Evolutionary conservation across 2,113 vertebrate species (phyloP), one percentile per base, ranked within the genome.

Genomic region (Argyrosomus japonicus): DNA sequence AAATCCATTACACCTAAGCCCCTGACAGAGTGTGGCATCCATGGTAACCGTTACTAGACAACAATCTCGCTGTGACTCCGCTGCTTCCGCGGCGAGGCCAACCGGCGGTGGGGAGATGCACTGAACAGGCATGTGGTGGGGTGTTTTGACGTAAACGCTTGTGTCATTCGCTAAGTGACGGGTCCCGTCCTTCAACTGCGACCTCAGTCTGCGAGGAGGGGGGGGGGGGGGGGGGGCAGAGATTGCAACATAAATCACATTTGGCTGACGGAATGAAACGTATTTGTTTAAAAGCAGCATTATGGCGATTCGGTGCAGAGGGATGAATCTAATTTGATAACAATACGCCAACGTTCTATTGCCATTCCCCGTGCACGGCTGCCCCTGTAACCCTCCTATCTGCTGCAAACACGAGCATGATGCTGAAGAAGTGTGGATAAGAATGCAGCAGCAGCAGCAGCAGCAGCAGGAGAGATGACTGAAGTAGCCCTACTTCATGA

Each of bases 41-140:
- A 93, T 90, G 88, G 91, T 40, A 92, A 91, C 91, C 3, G 83
- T 89, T 89, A 87, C 91, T 51, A 89, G 92, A 94, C 90, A 89
- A 91, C 91, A 64, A 80, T 85, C 79, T 85, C 0, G 18, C 68
- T 11, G 71, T 43, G 77, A 74, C 68, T 76, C 79, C 65, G 75
- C 83, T 47, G 36, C 36, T 14, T 67, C 78, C 53, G 3, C 61
- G 21, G 63, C 56, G 1, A 77, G 63, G 50, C 80, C 82, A 45
- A 32, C 51, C 19, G 48, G 56, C 4, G 19, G 75, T 50, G 18
- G 11, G n/a, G 56, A 72, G 75, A 68, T n/a, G 75, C 61, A 19
- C 58, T 19, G 27, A 47, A 8, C 36, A 71, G 71, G 60, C 72
- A 58, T 13, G 68, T 3, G 62, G 36, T 3, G 62, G 36, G 29